Base-by-base conservation (phyloP, 2,113 vertebrate genomes). In the Asarcornis scutulata region DNA sequence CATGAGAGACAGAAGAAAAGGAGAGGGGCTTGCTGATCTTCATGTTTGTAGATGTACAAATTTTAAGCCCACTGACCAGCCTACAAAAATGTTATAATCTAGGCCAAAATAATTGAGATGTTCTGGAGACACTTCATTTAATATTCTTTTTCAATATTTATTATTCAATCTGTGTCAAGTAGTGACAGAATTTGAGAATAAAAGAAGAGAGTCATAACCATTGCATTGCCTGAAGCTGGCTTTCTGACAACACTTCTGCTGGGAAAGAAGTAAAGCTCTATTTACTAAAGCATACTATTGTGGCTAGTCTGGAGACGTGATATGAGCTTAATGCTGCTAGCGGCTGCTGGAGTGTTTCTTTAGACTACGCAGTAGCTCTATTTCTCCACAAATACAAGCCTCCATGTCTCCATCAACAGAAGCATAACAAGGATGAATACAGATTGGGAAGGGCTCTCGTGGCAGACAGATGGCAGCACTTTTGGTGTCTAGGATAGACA, bases 1-100 rank as follows among this genome's bases (percentile, higher is more conserved):
- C 1, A 0, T 53, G 36, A 71, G 32, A 36, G 23, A 27, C 34
- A 66, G 46, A 56, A 48, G n/a, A 66, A 66, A 31, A 81, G 7
- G 29, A 63, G 8, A 25, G 12, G 9, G 13, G 82, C 14, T 83
- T 66, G 29, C 6, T 59, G 7, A 18, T 66, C 17, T 50, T 86
- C 6, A 3, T 59, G 77, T 13, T 15, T 3, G 5, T 50, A 53
- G 1, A 0, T 25, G 2, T 36, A 31, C 7, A n/a, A 17, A 23
- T 78, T 38, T 50, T 34, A 92, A 92, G n/a, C 2, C 2, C 27
- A 23, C 12, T 66, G 40, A 44, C 40, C 26, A 66, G 40, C 29
- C 48, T 71, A 13, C 3, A 13, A 21, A 21, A 63, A 25, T 50
- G 16, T 6, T 18, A 66, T 60, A 56, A 55, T 36, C 11, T n/a